A percentile compares a stretch with the other conserved stretches of the same genome.
Conservation (phyloP, 1,140 invertebrate genomes). For the Cylas formicarius region DNA sequence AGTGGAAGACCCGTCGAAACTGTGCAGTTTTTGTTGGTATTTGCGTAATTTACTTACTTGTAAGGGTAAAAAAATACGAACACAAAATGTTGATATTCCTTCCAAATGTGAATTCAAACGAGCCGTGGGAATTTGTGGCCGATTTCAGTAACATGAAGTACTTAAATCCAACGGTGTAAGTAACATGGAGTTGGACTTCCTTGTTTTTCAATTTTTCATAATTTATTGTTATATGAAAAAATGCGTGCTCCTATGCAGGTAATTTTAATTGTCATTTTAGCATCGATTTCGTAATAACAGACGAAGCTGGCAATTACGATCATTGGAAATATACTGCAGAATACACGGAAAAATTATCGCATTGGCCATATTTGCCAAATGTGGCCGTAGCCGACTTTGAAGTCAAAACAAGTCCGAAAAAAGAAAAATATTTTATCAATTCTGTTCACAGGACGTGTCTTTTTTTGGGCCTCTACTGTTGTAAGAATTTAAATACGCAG, state of each 20-base stretch:
- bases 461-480: slow-evolving; percentile 48
- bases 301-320: slow-evolving; percentile 57
- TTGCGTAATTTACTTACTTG: slow-evolving; percentile 23
- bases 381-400: slow-evolving; percentile 51
- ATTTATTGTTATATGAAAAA: slow-evolving; percentile 3
- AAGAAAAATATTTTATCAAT: slow-evolving; percentile 47
- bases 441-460: slow-evolving; percentile 60
- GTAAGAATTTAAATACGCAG: slow-evolving; percentile 44
- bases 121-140: slow-evolving; percentile 65
- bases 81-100: slow-evolving; percentile 25
- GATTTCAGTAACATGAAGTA: slow-evolving; percentile 66
- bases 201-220: slow-evolving; percentile 2
- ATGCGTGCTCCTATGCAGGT: background rate
- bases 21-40: slow-evolving; percentile 17
- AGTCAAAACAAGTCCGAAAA: slow-evolving; percentile 44
- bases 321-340: slow-evolving; percentile 62
- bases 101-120: slow-evolving; percentile 48
- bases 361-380: slow-evolving; percentile 56
- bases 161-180: slow-evolving; percentile 67
- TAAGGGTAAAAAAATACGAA: slow-evolving; percentile 29
- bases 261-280: slow-evolving; percentile 41
- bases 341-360: slow-evolving; percentile 57
- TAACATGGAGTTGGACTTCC: slow-evolving; percentile 20
- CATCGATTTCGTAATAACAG: slow-evolving; percentile 52
- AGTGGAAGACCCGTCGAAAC: slow-evolving; percentile 26